Base-by-base conservation (phyloP, 2,888 invertebrate genomes). In the Drosophila gaucha region DNA sequence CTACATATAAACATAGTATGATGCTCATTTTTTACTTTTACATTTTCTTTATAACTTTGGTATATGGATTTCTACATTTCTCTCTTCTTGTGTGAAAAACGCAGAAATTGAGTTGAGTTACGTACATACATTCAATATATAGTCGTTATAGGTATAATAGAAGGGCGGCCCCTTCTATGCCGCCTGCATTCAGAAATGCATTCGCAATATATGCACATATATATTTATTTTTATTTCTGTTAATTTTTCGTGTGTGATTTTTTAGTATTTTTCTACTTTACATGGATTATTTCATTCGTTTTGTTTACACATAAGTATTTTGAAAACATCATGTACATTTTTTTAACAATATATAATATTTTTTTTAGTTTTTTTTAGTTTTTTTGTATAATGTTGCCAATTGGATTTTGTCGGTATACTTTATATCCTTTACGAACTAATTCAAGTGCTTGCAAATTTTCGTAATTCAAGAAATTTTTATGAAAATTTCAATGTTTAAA, bases 401-500 rank as follows among this genome's bases (percentile, higher is more conserved):
- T 80, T 68, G 43, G 30, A 67, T 82, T 82, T 82, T 83, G 72
- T 89, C 87, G 89, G 89, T 90, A 90, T 90, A 90, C 90, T 83
- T 90, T 77, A 89, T 90, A 90, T 90, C 90, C 90, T 88, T 89
- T 86, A 78, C 71, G 78, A 72, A 63, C 80, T 82, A 78, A 80
- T 77, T 82, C 65, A 70, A 76, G 64, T 71, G 60, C 67, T 74
- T 66, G 69, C 52, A 67, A n/a, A 74, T 67, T 69, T 58, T 56
- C 55, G 56, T 54, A 63, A 67, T 59, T 64, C 44, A 10, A 36
- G 36, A 50, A 50, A 49, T 33, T 66, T 54, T 46, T 38, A 28
- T 26, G 28, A 50, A 33, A 52, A 56, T 68, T 35, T 44, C 20
- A 12, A 38, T 16, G 24, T 38, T 33, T 47, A 55, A 55, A 39